Base-by-base conservation (phyloP, 1,140 invertebrate species). In the Neoseiulus cucumeris region DNA sequence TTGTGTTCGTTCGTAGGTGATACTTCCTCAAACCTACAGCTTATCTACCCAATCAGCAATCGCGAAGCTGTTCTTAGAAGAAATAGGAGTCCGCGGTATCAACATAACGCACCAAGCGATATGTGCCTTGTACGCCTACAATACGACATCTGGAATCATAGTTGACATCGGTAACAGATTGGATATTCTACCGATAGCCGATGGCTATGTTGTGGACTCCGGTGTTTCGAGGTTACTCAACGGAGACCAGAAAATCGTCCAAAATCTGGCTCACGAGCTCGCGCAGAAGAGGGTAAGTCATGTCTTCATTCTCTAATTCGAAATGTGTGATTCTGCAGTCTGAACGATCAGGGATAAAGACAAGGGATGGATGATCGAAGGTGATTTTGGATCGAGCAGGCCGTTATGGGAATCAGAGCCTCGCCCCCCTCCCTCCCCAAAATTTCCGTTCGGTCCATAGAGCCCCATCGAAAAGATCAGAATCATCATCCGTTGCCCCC, bases 91-190 rank as follows among this genome's bases (percentile, higher is more conserved):
- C 45, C 72, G 74, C 70, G 77, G 75, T 14, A 79, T 79, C 9
- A 80, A 77, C 70, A 79, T 83, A 69, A 79, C 80, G 12, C 75
- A 80, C 67, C 83, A 84, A 72, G 76, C 80, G 51, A 75, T 81
- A n/a, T 71, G 82, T 45, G 75, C 81, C 39, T 75, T 84, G 2
- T 82, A 82, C 72, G 79, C 81, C 2, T 83, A 84, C 72, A 80
- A 81, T 55, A 76, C 80, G 4, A 80, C 79, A 2, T 82, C 81
- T 20, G 82, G 83, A 44, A 79, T 84, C 65, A 78, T 84, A 44
- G 80, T 82, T 5, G 82, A 84, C 71, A 76, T 84, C 67, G 82
- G 82, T 20, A 81, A 84, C 66, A 71, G 81, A 64, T 76, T 82
- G 66, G 81, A 83, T 68, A 79, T 83, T 65, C 72, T 82, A 64